A percentile compares a stretch with the other conserved stretches of the same genome.
Conservation (phyloP, 2,888 invertebrate species). For the Harpalus rufipes region DNA sequence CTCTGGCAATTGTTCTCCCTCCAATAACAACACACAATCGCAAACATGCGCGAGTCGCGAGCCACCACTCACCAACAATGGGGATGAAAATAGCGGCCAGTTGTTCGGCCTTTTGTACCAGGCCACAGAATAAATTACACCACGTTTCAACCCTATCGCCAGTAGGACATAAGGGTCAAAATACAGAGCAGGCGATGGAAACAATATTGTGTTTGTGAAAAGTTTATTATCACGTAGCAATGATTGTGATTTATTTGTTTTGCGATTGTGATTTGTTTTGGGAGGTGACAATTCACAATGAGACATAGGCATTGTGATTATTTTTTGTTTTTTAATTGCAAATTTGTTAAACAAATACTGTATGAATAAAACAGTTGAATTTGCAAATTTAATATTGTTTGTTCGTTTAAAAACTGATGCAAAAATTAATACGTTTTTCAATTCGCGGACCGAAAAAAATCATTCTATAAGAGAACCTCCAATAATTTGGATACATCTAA, state of each 20-base stretch:
- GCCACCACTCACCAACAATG: slow-evolving; percentile 48
- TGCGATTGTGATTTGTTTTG: slow-evolving; percentile 10
- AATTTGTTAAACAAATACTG: not conserved
- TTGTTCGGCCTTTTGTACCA: slow-evolving; percentile 77
- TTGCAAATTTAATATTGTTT: no score
- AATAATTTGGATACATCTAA: no score
- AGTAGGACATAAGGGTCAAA: not conserved
- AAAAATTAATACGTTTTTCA: no score
- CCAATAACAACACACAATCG: slow-evolving; percentile 48
- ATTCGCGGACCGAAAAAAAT: no score
- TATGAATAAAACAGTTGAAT: not conserved
- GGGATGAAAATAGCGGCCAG: slow-evolving; percentile 74
- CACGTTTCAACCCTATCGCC: slow-evolving; percentile 60
- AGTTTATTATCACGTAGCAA: slow-evolving; percentile 48
- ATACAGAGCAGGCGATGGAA: slow-evolving; percentile 23
- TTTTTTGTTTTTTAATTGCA: not conserved
- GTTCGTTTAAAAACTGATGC: no score
- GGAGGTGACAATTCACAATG: not conserved
- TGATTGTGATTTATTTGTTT: slow-evolving; percentile 53
- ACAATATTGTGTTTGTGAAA: slow-evolving; percentile 53
- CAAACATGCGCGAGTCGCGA: not conserved
- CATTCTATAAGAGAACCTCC: no score
- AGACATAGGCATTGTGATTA: not conserved
- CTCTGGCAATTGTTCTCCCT: slow-evolving; percentile 56
- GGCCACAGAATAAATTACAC: slow-evolving; percentile 77